phyloP scores from a whole-genome alignment of 2,888 invertebrate species.

The Crocallis elinguaria region DNA sequence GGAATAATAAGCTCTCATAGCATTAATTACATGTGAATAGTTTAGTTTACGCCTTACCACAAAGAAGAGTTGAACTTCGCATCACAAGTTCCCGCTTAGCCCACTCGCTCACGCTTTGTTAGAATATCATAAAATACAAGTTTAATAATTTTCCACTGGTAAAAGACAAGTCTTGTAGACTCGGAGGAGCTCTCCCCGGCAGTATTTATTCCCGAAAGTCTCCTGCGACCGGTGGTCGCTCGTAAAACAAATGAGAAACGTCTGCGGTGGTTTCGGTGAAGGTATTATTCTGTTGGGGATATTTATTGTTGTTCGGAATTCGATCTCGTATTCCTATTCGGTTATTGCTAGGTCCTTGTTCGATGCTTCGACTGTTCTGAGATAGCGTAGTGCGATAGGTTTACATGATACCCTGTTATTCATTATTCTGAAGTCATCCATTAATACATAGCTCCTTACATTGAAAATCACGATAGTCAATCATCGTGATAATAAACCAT shows the following conservation, averaged over 20 bases:
- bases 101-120: no score
- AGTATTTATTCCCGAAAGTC: constrained; percentile 42
- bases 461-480: no score
- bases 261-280: constrained; percentile 38
- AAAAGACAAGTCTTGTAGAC: constrained; percentile 12
- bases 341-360: constrained; percentile 12
- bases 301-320: constrained; percentile 39
- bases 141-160: background rate
- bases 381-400: background rate
- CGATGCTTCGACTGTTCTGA: background rate
- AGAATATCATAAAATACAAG: no score
- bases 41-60: no score
- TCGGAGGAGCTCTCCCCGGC: background rate
- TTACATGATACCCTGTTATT: no score
- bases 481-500: no score
- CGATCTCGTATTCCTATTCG: constrained; percentile 18
- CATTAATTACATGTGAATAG: no score
- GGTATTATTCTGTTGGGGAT: constrained; percentile 32
- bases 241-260: constrained; percentile 53
- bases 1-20: no score
- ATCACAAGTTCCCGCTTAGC: no score
- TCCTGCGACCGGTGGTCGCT: constrained; percentile 31
- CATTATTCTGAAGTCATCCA: no score
- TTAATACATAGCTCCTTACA: no score
- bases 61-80: no score